phyloP scores from a whole-genome alignment of 2,113 vertebrate species.

The Lontra canadensis region DNA sequence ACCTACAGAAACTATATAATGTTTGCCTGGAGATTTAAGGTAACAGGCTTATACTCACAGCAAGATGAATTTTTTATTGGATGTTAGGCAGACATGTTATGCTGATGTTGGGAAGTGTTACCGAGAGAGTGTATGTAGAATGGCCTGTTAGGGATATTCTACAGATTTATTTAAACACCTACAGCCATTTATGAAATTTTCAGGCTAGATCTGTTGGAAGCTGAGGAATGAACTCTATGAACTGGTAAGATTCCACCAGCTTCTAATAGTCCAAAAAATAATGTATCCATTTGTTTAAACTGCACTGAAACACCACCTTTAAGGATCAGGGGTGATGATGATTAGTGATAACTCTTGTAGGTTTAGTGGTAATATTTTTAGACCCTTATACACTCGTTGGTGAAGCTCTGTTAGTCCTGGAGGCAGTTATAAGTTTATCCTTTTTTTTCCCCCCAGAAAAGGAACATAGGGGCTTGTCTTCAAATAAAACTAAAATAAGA shows the following conservation, averaged over 20 bases:
- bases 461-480: neutral
- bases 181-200: constrained; percentile 45
- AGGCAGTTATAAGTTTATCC: neutral
- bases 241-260: neutral
- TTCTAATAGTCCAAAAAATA: constrained; percentile 35
- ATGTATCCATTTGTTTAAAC: neutral
- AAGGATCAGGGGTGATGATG: neutral
- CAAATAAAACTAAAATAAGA: constrained; percentile 54
- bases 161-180: constrained; percentile 58
- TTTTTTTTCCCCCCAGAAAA: constrained; percentile 43
- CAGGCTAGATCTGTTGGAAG: neutral
- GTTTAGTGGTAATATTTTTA: constrained; percentile 11
- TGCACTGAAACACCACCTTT: neutral
- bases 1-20: constrained; percentile 45
- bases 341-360: neutral
- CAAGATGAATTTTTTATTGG: constrained; percentile 50
- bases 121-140: neutral
- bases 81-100: constrained; percentile 36
- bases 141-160: neutral
- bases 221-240: constrained; percentile 19
- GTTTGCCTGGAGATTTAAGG: constrained; percentile 60
- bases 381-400: neutral
- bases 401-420: neutral
- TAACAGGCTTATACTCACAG: constrained; percentile 35
- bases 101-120: constrained; percentile 1